Percentiles rank a stretch among this genome's conserved stretches.
Evolutionary conservation across 2,797 vertebrate species (phyloP).

Genomic region (Kryptolebias ocellatus): DNA sequence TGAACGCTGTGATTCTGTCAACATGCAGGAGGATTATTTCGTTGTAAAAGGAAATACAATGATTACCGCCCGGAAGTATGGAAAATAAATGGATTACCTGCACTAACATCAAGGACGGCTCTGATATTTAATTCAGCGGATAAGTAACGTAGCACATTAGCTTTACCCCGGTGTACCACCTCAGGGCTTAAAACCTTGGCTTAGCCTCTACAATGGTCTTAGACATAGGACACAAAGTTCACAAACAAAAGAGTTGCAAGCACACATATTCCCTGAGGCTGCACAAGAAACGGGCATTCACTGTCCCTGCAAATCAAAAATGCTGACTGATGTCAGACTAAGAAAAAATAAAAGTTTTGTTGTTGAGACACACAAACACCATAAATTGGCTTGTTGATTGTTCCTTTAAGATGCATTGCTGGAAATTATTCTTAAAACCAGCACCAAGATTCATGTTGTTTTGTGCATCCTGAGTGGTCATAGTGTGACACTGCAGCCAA

Average conservation of each 20-base stretch:
- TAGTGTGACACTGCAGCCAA: slow-evolving; percentile 9
- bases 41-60: no score
- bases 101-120: no score
- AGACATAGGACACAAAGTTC: slow-evolving; percentile 10
- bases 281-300: not conserved
- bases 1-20: no score
- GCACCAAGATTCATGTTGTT: slow-evolving; percentile 21
- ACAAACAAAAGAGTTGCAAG: not conserved
- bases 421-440: slow-evolving; percentile 8
- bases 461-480: slow-evolving; percentile 8
- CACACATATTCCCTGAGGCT: not conserved
- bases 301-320: slow-evolving; percentile 14
- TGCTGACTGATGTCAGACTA: slow-evolving; percentile 4
- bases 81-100: not conserved
- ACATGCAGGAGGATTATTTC: no score
- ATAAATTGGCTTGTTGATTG: not conserved
- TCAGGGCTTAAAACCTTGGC: not conserved
- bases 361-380: slow-evolving; percentile 1
- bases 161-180: no score
- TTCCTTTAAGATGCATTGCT: slow-evolving; percentile 14
- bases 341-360: slow-evolving; percentile 18
- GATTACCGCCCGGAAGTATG: no score
- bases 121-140: no score
- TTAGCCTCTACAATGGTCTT: slow-evolving; percentile 6
- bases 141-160: no score